Percentiles rank a stretch among this genome's conserved stretches.
phyloP scores from a whole-genome alignment of 2,888 invertebrate genomes.

The Ennomos fuscantarius region DNA sequence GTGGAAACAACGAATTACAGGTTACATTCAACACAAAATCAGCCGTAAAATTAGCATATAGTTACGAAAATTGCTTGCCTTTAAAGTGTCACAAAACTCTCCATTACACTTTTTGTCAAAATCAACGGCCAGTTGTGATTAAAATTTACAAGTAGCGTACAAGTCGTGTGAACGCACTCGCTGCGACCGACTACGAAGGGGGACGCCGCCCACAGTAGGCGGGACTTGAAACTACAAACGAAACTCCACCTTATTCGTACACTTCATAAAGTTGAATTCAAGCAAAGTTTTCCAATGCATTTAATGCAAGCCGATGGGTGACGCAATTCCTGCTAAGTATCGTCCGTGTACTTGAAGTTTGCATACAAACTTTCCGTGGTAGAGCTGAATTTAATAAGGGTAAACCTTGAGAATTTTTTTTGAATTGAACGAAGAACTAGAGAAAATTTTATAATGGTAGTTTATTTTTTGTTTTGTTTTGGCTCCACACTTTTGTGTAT shows the following conservation, averaged over 20 bases:
- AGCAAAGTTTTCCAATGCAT: conserved; percentile 54
- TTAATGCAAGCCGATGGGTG: conserved; percentile 70
- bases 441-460: background rate
- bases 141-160: conserved; percentile 77
- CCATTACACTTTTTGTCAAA: conserved; percentile 73
- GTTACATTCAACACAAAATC: too few species aligned
- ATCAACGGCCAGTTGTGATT: conserved; percentile 77
- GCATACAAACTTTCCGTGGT: conserved; percentile 48
- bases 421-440: too few species aligned
- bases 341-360: conserved; percentile 69
- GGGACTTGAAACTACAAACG: conserved; percentile 55
- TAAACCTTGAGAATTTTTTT: conserved; percentile 17
- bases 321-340: conserved; percentile 76
- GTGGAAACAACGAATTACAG: background rate
- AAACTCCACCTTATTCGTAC: conserved; percentile 46
- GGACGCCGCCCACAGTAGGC: conserved; percentile 81
- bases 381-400: conserved; percentile 29
- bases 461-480: too few species aligned
- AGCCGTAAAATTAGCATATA: background rate
- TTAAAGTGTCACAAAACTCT: conserved; percentile 61
- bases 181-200: conserved; percentile 68
- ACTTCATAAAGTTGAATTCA: conserved; percentile 38
- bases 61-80: conserved; percentile 44
- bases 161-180: conserved; percentile 75
- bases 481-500: too few species aligned